phyloP scores from a whole-genome alignment of 2,797 vertebrate species.

The Ficedula albicollis region DNA sequence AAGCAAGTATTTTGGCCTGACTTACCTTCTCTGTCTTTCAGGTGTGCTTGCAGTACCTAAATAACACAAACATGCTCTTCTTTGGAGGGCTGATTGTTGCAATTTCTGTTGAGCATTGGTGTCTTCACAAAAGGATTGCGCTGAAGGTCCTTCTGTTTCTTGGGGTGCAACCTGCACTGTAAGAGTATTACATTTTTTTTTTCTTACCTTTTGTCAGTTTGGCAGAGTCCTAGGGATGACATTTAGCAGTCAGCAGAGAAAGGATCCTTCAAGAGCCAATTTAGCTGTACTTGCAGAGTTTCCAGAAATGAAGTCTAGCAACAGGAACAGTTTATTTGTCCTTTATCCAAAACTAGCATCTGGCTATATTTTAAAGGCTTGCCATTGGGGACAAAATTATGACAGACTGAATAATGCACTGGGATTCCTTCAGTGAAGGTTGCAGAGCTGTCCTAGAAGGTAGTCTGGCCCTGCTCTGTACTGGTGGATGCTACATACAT shows the following conservation, averaged over 20 bases:
- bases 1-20: background rate
- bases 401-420: background rate
- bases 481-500: background rate
- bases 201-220: background rate
- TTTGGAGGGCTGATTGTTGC: conserved; percentile 92
- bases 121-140: conserved; percentile 95
- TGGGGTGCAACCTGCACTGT: conserved; percentile 92
- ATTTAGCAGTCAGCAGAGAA: background rate
- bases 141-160: conserved; percentile 87
- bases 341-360: background rate
- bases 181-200: conserved; percentile 63
- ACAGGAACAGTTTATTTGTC: background rate
- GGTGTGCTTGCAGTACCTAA: conserved; percentile 96
- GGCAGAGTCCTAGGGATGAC: background rate
- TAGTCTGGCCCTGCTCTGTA: background rate
- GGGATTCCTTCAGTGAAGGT: background rate
- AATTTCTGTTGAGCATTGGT: conserved; percentile 93
- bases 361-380: background rate
- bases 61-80: conserved; percentile 94
- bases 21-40: conserved; percentile 60
- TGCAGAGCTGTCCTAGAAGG: background rate
- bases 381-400: background rate
- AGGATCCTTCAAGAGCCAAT: background rate
- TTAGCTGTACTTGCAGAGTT: background rate
- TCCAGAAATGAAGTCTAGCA: background rate